A percentile compares a stretch with the other conserved stretches of the same genome.
These are phyloP conservation scores for Benthosema pterotum DNA, from an alignment of 2,797 vertebrate genomes.

Conservation along the genomic window DNA sequence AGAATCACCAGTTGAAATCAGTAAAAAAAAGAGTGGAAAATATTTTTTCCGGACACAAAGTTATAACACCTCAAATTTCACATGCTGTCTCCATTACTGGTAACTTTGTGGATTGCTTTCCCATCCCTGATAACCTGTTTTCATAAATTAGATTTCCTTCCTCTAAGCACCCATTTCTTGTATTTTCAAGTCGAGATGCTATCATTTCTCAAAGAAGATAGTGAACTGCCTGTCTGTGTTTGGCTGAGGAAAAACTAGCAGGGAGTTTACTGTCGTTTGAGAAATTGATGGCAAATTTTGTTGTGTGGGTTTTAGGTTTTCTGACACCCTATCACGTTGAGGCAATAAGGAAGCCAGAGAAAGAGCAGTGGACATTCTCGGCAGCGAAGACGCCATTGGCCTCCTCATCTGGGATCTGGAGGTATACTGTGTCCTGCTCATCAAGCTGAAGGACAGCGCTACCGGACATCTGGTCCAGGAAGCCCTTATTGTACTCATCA, in stretches of 20 bases:
- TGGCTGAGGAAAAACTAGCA: slow-evolving; percentile 62
- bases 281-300: slow-evolving; percentile 80
- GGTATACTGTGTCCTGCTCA: slow-evolving; percentile 94
- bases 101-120: slow-evolving; percentile 75
- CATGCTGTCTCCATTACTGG: slow-evolving; percentile 75
- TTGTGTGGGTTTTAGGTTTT: slow-evolving; percentile 66
- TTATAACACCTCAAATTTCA: slow-evolving; percentile 77
- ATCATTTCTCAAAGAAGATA: slow-evolving; percentile 78
- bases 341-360: slow-evolving; percentile 97
- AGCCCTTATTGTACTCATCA: slow-evolving; percentile 96
- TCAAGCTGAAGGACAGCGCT: slow-evolving; percentile 91
- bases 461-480: slow-evolving; percentile 97
- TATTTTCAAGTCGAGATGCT: slow-evolving; percentile 81
- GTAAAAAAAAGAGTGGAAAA: slow-evolving; percentile 72
- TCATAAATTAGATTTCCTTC: slow-evolving; percentile 84
- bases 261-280: slow-evolving; percentile 76
- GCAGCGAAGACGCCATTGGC: slow-evolving; percentile 95
- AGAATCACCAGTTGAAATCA: slow-evolving; percentile 73
- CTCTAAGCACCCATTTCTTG: slow-evolving; percentile 81
- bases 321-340: slow-evolving; percentile 86
- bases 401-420: slow-evolving; percentile 94
- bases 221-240: slow-evolving; percentile 73
- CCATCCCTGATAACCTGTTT: slow-evolving; percentile 82
- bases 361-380: slow-evolving; percentile 96
- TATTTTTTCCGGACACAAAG: slow-evolving; percentile 70